A percentile compares a stretch with the other conserved stretches of the same genome.
Evolutionary conservation across 2,888 invertebrate genomes (phyloP).

Genomic region (Eumerus sabulonum): DNA sequence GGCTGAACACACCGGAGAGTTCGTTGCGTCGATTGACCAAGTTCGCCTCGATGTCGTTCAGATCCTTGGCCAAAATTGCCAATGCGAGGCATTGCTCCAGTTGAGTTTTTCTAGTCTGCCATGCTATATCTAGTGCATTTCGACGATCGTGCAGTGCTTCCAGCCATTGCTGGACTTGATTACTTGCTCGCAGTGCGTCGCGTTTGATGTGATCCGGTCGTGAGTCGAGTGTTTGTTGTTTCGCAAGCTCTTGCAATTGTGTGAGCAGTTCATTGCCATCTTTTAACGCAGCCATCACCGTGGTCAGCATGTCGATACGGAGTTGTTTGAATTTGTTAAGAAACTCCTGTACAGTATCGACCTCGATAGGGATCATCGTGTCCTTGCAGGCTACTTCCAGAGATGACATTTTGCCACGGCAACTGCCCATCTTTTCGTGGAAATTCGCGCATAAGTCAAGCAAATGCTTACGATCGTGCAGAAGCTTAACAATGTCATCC

Average conservation of each 20-base stretch:
- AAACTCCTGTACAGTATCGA: slow-evolving; percentile 85
- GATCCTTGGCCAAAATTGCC: slow-evolving; percentile 86
- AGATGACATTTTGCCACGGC: slow-evolving; percentile 84
- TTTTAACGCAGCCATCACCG: slow-evolving; percentile 89
- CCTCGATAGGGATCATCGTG: slow-evolving; percentile 85
- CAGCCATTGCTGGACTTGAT: slow-evolving; percentile 87
- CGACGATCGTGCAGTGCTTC: slow-evolving; percentile 88
- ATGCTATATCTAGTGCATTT: slow-evolving; percentile 84
- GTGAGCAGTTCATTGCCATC: slow-evolving; percentile 88
- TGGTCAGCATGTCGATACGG: slow-evolving; percentile 85
- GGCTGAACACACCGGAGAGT: slow-evolving; percentile 80
- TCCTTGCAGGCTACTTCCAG: slow-evolving; percentile 86
- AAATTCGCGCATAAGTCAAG: slow-evolving; percentile 89
- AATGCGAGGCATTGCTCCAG: slow-evolving; percentile 89
- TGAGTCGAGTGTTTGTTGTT: slow-evolving; percentile 87
- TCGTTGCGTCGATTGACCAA: slow-evolving; percentile 81
- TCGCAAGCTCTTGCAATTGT: slow-evolving; percentile 86
- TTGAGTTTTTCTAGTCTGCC: slow-evolving; percentile 85
- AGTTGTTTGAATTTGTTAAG: slow-evolving; percentile 86
- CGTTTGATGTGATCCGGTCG: slow-evolving; percentile 83
- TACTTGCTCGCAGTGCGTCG: slow-evolving; percentile 80
- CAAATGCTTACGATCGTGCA: slow-evolving; percentile 88
- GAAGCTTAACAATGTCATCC: slow-evolving; percentile 89
- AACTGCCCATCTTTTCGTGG: slow-evolving; percentile 85
- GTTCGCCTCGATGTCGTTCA: slow-evolving; percentile 83